Percentiles rank a stretch among this genome's conserved stretches.
Evolutionary conservation across 2,113 vertebrate species (phyloP).

Genomic region (Chaenocephalus aceratus): DNA sequence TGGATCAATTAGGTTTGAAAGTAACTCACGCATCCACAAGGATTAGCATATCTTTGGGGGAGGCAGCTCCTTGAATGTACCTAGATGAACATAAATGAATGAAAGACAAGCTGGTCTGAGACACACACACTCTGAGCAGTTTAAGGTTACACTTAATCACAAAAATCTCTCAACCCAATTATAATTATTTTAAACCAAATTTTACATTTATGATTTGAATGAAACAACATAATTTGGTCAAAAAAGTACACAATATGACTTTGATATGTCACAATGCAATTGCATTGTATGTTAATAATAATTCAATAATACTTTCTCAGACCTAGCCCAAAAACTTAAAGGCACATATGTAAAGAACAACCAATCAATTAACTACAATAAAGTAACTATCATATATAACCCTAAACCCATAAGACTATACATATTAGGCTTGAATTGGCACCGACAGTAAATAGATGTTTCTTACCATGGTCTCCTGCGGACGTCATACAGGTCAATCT

Average conservation of each 20-base stretch:
- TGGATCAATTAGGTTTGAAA: conserved; percentile 56
- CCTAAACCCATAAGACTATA: not conserved
- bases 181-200: not conserved
- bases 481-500: conserved; percentile 97
- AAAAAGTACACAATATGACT: not conserved
- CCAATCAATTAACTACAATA: not conserved
- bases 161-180: not conserved
- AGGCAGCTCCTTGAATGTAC: conserved; percentile 99
- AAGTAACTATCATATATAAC: not conserved
- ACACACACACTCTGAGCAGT: not conserved
- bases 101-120: conserved; percentile 32
- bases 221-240: not conserved
- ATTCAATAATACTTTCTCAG: not conserved
- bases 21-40: conserved; percentile 96
- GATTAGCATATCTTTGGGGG: conserved; percentile 99
- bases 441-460: not conserved
- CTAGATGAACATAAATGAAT: conserved; percentile 74
- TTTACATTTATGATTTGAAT: not conserved
- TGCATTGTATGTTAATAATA: not conserved
- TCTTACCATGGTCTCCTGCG: conserved; percentile 96
- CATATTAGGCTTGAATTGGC: not conserved
- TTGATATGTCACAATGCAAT: not conserved
- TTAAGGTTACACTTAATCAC: not conserved
- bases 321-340: not conserved
- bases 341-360: not conserved